A percentile compares a stretch with the other conserved stretches of the same genome.
Conservation (phyloP, 2,888 invertebrate species). For the Luperina nickerlii region DNA sequence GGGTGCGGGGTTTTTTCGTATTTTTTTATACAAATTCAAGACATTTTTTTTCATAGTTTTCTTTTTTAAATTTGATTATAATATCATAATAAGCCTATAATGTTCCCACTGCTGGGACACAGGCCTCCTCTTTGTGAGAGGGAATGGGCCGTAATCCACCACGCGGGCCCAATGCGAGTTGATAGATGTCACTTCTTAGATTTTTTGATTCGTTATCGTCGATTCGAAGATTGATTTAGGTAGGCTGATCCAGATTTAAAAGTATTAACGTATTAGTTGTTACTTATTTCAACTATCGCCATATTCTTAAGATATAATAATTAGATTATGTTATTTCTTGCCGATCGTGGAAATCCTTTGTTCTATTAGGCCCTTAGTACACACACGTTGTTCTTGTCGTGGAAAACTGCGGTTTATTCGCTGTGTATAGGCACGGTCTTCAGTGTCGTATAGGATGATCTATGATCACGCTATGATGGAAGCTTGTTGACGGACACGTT, state of each 20-base stretch:
- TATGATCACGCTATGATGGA: not conserved
- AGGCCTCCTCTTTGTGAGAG: not conserved
- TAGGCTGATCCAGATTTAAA: not conserved
- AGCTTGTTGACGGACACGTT: not conserved
- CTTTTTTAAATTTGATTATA: no score
- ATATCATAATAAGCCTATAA: no score
- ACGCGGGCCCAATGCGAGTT: not conserved
- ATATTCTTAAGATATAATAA: not conserved
- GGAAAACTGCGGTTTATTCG: not conserved
- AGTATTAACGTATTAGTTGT: not conserved
- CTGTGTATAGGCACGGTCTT: not conserved
- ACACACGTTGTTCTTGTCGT: no score
- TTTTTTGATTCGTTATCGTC: no score
- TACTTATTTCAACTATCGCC: not conserved
- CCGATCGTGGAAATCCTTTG: not conserved
- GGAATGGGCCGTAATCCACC: not conserved
- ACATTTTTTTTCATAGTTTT: no score
- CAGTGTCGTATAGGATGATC: not conserved
- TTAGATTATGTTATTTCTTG: not conserved
- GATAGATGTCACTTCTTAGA: not conserved
- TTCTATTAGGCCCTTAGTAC: no score
- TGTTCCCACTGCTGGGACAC: not conserved
- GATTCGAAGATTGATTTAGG: slow-evolving; percentile 5
- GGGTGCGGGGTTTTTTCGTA: no score
- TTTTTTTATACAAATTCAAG: no score